Base-by-base conservation (phyloP, 2,888 invertebrate species). In the Idaea dimidiata region DNA sequence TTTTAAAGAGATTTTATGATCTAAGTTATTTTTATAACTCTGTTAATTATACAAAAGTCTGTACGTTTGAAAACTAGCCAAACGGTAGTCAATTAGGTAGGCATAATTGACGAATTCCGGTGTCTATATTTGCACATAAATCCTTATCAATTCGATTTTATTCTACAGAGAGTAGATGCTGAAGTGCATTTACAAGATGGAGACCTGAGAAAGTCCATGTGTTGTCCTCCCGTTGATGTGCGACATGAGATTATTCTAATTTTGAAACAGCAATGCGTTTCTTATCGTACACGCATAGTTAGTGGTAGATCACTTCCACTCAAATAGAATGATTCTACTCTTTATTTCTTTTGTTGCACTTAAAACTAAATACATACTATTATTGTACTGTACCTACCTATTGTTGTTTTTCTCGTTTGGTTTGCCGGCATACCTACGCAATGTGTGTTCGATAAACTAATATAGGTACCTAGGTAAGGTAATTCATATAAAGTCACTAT, bases 241-340 rank as follows among this genome's bases (percentile, higher is more conserved):
- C 77, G 80, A 83, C 81, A 80, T 82, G 74, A 80, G 75, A 81
- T 80, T 80, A 83, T 84, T 87, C 87, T 86, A 88, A 85, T 81
- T 88, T 79, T 80, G 79, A 78, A 79, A 77, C 83, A 80, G 79
- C 76, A 77, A 78, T 73, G 61, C 67, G 43, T 43, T 7, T 33
- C 10, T 64, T 66, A 60, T 76, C 73, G 77, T 75, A 71, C 73
- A 73, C 72, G 74, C 74, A 64, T 67, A 68, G 24, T 17, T 31
- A 53, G 74, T 66, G 80, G 80, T 81, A 83, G 79, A 83, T 82
- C 79, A 76, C 75, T 71, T 59, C 68, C 65, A 74, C 86, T 88
- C 86, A 83, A 80, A 81, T 88, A 89, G 85, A 86, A 74, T 74
- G 73, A 79, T 81, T 84, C 80, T 76, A 78, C 74, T 43, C 14